Conservation (phyloP, 2,113 vertebrate species). For the Maccullochella peelii region DNA sequence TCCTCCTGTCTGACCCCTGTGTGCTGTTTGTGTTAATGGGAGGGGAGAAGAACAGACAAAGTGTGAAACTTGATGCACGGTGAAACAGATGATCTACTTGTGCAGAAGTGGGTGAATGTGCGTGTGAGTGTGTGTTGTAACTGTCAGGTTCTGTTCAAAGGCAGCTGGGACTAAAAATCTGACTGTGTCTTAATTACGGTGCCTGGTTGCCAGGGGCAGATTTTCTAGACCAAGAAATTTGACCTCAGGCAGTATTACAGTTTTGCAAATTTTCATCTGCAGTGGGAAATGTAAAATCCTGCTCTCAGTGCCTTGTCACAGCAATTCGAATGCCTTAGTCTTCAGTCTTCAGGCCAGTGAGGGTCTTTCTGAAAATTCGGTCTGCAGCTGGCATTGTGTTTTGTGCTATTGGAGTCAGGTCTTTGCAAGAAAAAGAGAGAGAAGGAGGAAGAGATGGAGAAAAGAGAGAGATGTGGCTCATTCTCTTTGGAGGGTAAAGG, state of each 20-base stretch:
- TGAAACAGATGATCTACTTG: slow-evolving; percentile 6
- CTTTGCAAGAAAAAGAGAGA: slow-evolving; percentile 15
- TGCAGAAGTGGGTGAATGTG: slow-evolving; percentile 25
- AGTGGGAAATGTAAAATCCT: slow-evolving; percentile 61
- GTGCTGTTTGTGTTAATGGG: slow-evolving; percentile 7
- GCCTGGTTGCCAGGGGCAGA: slow-evolving; percentile 57
- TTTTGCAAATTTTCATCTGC: slow-evolving; percentile 70
- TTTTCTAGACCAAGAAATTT: slow-evolving; percentile 70
- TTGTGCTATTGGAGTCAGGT: slow-evolving; percentile 25
- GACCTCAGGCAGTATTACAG: slow-evolving; percentile 73
- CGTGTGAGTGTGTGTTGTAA: neutral
- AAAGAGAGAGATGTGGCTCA: slow-evolving; percentile 39
- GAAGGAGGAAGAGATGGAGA: slow-evolving; percentile 12
- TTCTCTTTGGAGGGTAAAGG: slow-evolving; percentile 58
- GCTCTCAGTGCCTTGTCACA: slow-evolving; percentile 63
- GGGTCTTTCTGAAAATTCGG: slow-evolving; percentile 42
- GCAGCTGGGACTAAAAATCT: slow-evolving; percentile 50
- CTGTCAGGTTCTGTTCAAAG: slow-evolving; percentile 45
- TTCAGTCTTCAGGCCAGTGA: slow-evolving; percentile 50
- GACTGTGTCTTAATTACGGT: slow-evolving; percentile 66
- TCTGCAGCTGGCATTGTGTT: slow-evolving; percentile 44
- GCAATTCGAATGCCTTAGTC: slow-evolving; percentile 50
- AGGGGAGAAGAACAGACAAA: neutral
- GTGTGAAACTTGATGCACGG: neutral
- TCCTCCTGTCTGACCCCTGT: slow-evolving; percentile 12